phyloP scores from a whole-genome alignment of 35 echinoderm and acorn worm genomes.

The Ophiothrix spiculata region DNA sequence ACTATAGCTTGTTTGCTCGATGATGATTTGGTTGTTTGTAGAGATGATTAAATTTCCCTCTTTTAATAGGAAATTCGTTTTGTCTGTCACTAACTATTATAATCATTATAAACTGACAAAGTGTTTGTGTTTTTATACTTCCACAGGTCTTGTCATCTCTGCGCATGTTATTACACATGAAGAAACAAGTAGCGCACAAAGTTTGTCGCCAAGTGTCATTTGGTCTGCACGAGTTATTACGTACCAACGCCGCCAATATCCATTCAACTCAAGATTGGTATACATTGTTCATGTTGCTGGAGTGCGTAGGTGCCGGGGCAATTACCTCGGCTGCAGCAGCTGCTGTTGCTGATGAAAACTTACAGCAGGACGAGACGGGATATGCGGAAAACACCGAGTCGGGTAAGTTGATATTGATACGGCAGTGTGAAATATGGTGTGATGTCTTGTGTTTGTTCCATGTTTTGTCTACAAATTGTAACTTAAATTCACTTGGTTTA shows the following conservation, averaged over 20 bases:
- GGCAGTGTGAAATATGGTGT: no score
- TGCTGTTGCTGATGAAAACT: constrained; percentile 5
- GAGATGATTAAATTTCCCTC: no score
- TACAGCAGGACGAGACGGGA: constrained; percentile 10
- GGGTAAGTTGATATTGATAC: constrained; percentile 23
- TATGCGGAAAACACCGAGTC: constrained; percentile 39
- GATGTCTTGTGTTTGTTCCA: no score
- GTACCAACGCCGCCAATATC: constrained; percentile 89
- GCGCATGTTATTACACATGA: constrained; percentile 86
- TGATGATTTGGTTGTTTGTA: no score
- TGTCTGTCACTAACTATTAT: no score
- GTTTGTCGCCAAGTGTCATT: constrained; percentile 79
- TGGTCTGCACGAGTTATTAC: constrained; percentile 69
- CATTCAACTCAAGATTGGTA: constrained; percentile 85
- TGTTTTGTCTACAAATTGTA: no score
- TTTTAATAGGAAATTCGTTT: no score
- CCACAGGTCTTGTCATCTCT: constrained; percentile 71
- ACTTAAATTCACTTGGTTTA: no score
- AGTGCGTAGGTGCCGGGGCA: constrained; percentile 82
- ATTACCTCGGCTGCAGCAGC: constrained; percentile 40
- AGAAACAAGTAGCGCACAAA: constrained; percentile 47
- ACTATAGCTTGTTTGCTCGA: no score
- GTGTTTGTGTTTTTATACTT: no score
- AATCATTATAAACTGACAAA: no score
- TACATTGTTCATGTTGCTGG: constrained; percentile 73